phyloP scores from a whole-genome alignment of 2,888 invertebrate species.

The Boloria selene region DNA sequence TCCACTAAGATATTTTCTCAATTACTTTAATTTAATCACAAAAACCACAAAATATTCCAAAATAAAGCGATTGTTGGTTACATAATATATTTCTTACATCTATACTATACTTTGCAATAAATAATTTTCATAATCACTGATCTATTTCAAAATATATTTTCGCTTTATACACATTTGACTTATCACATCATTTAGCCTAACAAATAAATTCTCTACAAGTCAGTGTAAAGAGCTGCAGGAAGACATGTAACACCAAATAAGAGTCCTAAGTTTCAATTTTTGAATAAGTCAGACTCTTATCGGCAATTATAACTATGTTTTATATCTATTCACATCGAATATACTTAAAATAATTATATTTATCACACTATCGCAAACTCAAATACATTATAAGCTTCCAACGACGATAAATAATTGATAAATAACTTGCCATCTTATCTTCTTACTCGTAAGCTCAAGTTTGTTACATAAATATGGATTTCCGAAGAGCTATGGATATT shows the following conservation, averaged over 20 bases:
- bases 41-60: not conserved
- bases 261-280: slow-evolving; percentile 1
- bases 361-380: slow-evolving; percentile 25
- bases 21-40: too few relatives aligned
- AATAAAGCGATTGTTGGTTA: slow-evolving; percentile 32
- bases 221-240: slow-evolving; percentile 83
- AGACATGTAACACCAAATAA: slow-evolving; percentile 70
- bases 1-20: too few relatives aligned
- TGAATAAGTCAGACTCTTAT: slow-evolving; percentile 28
- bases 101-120: slow-evolving; percentile 34
- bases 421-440: slow-evolving; percentile 18
- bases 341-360: slow-evolving; percentile 50
- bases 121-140: slow-evolving; percentile 41
- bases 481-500: too few relatives aligned
- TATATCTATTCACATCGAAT: slow-evolving; percentile 76
- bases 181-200: slow-evolving; percentile 80
- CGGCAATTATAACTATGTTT: slow-evolving; percentile 38
- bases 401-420: not conserved
- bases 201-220: slow-evolving; percentile 76
- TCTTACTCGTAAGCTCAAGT: slow-evolving; percentile 25
- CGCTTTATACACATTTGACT: slow-evolving; percentile 56
- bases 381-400: slow-evolving; percentile 24
- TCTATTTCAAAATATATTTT: slow-evolving; percentile 49
- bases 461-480: not conserved
- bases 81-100: slow-evolving; percentile 21